Evolutionary conservation across 2,797 vertebrate species (phyloP).

Genomic region (Tragelaphus eurycerus): DNA sequence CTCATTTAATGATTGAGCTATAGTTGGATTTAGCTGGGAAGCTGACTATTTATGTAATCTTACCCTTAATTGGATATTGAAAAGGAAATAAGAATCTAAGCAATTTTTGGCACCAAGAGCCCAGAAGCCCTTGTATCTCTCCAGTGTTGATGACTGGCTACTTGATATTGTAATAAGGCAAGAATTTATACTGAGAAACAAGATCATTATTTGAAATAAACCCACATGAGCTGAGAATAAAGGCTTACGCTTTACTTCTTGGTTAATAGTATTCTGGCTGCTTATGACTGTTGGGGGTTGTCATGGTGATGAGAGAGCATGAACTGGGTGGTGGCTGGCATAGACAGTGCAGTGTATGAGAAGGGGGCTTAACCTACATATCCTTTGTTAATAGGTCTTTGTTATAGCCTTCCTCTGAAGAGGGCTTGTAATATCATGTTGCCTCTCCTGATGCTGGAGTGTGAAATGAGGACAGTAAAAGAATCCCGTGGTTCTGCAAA

Average conservation of each 20-base stretch:
- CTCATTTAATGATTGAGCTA: neutral
- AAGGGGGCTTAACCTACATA: neutral
- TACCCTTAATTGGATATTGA: constrained; percentile 17
- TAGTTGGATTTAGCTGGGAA: neutral
- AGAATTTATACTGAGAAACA: neutral
- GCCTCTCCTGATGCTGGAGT: neutral
- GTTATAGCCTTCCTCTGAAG: neutral
- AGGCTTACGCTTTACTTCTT: constrained; percentile 10
- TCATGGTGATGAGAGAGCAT: neutral
- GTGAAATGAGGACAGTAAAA: neutral
- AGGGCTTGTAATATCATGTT: neutral
- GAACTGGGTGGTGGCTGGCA: neutral
- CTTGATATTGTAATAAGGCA: neutral
- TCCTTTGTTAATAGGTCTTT: neutral
- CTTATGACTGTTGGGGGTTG: neutral
- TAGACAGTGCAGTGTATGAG: neutral
- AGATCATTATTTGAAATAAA: constrained; percentile 26
- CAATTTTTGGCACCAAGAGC: neutral
- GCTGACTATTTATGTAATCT: neutral
- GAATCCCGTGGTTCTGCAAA: neutral
- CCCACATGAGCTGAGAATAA: neutral
- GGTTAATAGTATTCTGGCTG: neutral
- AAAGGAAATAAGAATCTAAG: neutral
- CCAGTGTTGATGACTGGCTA: neutral
- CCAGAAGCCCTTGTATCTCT: neutral